Conservation (phyloP, 2,888 invertebrate species). For the Sinelater perroti region DNA sequence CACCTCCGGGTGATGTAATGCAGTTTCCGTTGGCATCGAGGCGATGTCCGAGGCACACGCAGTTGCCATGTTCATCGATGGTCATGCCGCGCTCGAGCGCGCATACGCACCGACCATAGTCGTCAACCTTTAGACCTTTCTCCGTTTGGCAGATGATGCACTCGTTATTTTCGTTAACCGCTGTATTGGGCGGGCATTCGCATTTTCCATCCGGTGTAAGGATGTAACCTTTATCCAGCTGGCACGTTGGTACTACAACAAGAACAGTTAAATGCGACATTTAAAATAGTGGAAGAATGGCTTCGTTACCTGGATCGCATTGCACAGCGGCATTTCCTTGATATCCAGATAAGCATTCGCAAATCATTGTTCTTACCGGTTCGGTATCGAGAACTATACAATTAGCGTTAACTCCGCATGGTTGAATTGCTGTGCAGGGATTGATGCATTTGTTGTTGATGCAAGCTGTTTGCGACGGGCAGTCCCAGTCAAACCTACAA, state of each 20-base stretch:
- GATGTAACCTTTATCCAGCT: slow-evolving; percentile 74
- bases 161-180: slow-evolving; percentile 78
- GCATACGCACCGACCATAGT: slow-evolving; percentile 83
- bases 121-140: slow-evolving; percentile 78
- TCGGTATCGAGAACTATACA: slow-evolving; percentile 83
- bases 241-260: slow-evolving; percentile 71
- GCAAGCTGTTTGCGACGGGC: slow-evolving; percentile 84
- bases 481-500: slow-evolving; percentile 82
- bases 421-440: slow-evolving; percentile 80
- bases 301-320: slow-evolving; percentile 83
- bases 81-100: slow-evolving; percentile 81
- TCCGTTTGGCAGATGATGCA: slow-evolving; percentile 78
- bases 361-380: slow-evolving; percentile 88
- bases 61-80: slow-evolving; percentile 78
- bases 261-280: slow-evolving; percentile 47
- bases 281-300: too few species aligned
- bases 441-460: slow-evolving; percentile 83
- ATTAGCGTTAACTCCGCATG: slow-evolving; percentile 82
- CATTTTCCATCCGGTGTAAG: slow-evolving; percentile 73
- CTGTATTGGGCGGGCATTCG: slow-evolving; percentile 80
- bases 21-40: slow-evolving; percentile 71
- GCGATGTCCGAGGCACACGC: slow-evolving; percentile 78
- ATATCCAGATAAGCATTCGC: slow-evolving; percentile 86
- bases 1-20: slow-evolving; percentile 62
- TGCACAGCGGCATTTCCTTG: slow-evolving; percentile 86